These are phyloP conservation scores for Matsumyia berberina DNA, from an alignment of 2,888 invertebrate species.

Conservation along the genomic window DNA sequence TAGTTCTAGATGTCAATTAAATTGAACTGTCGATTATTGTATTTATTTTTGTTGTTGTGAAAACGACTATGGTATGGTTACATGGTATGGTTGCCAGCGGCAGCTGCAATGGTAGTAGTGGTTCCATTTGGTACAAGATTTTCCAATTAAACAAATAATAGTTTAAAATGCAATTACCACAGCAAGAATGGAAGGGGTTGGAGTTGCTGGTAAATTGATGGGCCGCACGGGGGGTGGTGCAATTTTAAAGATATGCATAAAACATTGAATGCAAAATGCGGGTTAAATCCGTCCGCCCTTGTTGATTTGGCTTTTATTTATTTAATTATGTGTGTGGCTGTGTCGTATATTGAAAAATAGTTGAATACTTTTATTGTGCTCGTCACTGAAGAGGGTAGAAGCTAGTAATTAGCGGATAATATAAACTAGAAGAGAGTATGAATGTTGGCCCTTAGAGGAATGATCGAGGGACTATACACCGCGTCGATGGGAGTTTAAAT, in stretches of 20 bases:
- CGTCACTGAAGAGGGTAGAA: conserved; percentile 1
- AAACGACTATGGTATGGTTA: conserved; percentile 6
- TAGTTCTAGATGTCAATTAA: conserved; percentile 72
- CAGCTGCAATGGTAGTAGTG: conserved; percentile 6
- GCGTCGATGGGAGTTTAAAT: conserved; percentile 7
- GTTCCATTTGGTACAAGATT: conserved; percentile 62
- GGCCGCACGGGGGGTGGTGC: background rate
- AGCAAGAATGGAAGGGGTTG: no score
- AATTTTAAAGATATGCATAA: conserved; percentile 36
- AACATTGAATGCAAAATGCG: conserved; percentile 25
- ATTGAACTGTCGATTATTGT: conserved; percentile 66
- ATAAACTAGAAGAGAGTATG: background rate
- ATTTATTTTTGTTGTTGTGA: conserved; percentile 17
- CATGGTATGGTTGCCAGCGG: conserved; percentile 1
- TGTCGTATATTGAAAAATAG: conserved; percentile 1
- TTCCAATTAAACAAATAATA: conserved; percentile 71
- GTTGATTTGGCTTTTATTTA: conserved; percentile 8
- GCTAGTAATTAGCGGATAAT: conserved; percentile 19
- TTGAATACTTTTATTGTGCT: background rate
- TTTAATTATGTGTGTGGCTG: conserved; percentile 3
- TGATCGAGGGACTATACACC: no score
- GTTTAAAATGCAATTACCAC: conserved; percentile 50
- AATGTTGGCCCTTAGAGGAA: no score
- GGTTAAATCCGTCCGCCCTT: background rate
- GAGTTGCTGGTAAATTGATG: background rate